Percentiles rank a stretch among this genome's conserved stretches.
phyloP scores from a whole-genome alignment of 1,140 invertebrate genomes.

The Drosophila bipectinata region DNA sequence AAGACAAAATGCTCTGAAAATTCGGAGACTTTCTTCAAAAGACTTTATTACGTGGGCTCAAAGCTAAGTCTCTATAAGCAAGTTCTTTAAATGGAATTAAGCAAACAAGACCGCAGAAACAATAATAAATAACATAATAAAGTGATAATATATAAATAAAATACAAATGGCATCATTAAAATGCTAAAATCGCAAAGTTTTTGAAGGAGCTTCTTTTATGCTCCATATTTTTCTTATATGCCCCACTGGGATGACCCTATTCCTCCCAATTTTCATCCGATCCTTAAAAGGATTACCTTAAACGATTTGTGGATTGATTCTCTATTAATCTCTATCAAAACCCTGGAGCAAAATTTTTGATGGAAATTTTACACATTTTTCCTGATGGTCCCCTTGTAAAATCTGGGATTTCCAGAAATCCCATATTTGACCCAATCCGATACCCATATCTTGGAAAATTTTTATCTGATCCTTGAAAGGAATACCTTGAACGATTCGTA shows the following conservation, averaged over 20 bases:
- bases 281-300: not conserved
- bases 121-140: not conserved
- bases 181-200: no score
- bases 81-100: not conserved
- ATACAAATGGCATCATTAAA: no score
- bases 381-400: no score
- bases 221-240: not conserved
- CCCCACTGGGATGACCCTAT: not conserved
- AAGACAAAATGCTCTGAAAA: slow-evolving; percentile 40
- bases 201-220: not conserved
- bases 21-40: slow-evolving; percentile 8
- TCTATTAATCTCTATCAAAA: not conserved
- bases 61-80: not conserved
- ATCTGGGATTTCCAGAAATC: no score
- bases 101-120: not conserved
- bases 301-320: not conserved
- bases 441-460: no score
- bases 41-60: not conserved
- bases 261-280: not conserved
- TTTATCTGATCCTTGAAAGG: no score
- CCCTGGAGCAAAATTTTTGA: not conserved
- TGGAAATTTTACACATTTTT: not conserved
- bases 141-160: no score
- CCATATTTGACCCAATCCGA: no score
- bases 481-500: no score